Evolutionary conservation across 2,888 invertebrate genomes (phyloP).

Genomic region (Phlogophora meticulosa): DNA sequence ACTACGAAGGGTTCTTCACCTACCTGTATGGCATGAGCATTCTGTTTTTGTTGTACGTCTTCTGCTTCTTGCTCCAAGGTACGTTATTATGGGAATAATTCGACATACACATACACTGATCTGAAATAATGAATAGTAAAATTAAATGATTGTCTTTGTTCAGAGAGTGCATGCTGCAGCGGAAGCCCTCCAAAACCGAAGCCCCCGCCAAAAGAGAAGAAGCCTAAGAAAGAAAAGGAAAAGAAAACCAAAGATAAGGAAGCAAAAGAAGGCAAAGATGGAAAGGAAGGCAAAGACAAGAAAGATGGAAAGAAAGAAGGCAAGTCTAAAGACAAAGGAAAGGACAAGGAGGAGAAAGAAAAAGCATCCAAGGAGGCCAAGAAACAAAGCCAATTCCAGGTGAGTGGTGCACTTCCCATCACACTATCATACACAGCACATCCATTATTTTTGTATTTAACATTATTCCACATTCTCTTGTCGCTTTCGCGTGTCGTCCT

Average conservation of each 20-base stretch:
- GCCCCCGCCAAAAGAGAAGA: slow-evolving; percentile 93
- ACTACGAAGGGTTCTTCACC: slow-evolving; percentile 98
- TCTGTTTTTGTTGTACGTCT: slow-evolving; percentile 97
- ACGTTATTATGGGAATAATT: slow-evolving; percentile 64
- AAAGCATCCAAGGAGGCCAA: slow-evolving; percentile 91
- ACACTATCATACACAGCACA: slow-evolving; percentile 82
- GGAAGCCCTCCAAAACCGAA: slow-evolving; percentile 93
- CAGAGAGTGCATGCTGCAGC: slow-evolving; percentile 96
- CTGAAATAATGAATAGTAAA: background rate
- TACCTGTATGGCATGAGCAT: slow-evolving; percentile 98
- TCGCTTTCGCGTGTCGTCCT: slow-evolving; percentile 85
- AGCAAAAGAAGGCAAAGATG: slow-evolving; percentile 88
- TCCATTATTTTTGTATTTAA: slow-evolving; percentile 83
- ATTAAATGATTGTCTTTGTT: slow-evolving; percentile 23
- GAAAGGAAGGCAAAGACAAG: slow-evolving; percentile 89
- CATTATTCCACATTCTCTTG: slow-evolving; percentile 67
- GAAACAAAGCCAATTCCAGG: slow-evolving; percentile 93
- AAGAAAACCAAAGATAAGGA: slow-evolving; percentile 92
- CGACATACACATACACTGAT: too few species aligned
- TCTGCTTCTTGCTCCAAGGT: slow-evolving; percentile 97
- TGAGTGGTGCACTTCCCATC: slow-evolving; percentile 74
- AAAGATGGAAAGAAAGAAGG: slow-evolving; percentile 92
- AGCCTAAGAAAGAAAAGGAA: slow-evolving; percentile 93
- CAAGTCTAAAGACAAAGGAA: slow-evolving; percentile 90
- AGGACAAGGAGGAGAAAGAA: slow-evolving; percentile 92